Evolutionary conservation across 2,888 invertebrate species (phyloP), one percentile per base, ranked within the genome.

Genomic region (Acanthacorydalis orientalis): DNA sequence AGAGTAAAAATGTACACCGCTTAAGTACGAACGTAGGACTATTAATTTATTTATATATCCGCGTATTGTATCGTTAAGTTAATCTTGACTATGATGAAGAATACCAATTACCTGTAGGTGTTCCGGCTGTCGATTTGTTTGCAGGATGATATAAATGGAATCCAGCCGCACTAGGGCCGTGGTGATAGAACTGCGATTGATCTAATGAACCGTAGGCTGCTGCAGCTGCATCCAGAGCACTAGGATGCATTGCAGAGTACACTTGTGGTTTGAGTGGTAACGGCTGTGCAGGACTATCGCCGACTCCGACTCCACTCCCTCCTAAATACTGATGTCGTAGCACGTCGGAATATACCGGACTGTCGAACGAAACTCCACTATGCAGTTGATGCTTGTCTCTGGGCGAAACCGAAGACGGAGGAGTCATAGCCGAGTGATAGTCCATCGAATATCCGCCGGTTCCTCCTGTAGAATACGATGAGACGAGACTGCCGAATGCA

Each of bases 321-420:
- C 81, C 75, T 12, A 80, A 74, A 67, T 85, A 80, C 59, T 76
- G 72, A 62, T 73, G 66, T 57, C 74, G 60, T 53, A 75, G 61
- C 54, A 83, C 76, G 57, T 70, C 63, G 52, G 65, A 66, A 52
- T 63, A 67, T 60, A 52, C 71, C 57, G 60, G 63, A 50, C 62
- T 68, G 54, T 64, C 69, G 49, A 66, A 67, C 38, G 41, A 31
- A 43, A 12, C 43, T 59, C 64, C 72, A 56, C 61, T 58, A 50
- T 70, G 72, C 49, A 69, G 64, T 61, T 74, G 75, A 63, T 69
- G 78, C 56, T 80, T 89, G 60, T 93, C 93, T 51, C 92, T 75
- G 0, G 95, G 93, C 6, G 93, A 93, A 1, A 93, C 93, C 4
- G 93, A 93, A n/a, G 91, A 90, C 46, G 95, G 95, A 46, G 93